Base-by-base conservation (phyloP, 2,888 invertebrate genomes). In the Drosophila borborema region DNA sequence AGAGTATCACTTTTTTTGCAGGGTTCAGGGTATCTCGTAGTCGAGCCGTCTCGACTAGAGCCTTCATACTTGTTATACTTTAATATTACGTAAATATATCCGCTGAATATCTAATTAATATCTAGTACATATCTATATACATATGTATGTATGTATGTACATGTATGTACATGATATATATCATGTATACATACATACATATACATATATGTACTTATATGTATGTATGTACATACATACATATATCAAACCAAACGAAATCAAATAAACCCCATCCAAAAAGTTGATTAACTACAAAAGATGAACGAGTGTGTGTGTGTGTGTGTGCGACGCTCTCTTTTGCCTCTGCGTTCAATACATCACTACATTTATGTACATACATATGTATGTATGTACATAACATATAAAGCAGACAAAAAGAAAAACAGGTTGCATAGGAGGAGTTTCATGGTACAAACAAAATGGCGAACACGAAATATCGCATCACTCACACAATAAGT, bases 351-450 rank as follows among this genome's bases (percentile, higher is more conserved):
- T 63, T 77, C 73, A 63, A 77, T 77, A 74, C 78, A 36, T 66
- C 56, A 28, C 28, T 28, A 28, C 28, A 28, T 28, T 28, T 28
- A 28, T 38, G 53, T 31, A 18, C 51, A 60, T 55, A 55, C 58
- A 36, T 28, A 66, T 63, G 55, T 58, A 64, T 49, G 49, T 72
- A 54, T 41, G 59, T 71, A n/a, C n/a, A n/a, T n/a, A n/a, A n/a
- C n/a, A n/a, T n/a, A 72, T 58, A 48, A 18, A 53, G 56, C 49
- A 51, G 7, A 41, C 53, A 31, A 63, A 59, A 64, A 45, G 43
- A 55, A 63, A 66, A 77, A 77, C 77, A 64, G 77, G 77, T 77
- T 77, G 61, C 46, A 77, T 66, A 75, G 77, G 77, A 77, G 77
- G 77, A 77, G 77, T 75, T 71, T 64, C 38, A 31, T 23, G 28